Base-by-base conservation (phyloP, 2,113 vertebrate genomes). In the Solea solea region DNA sequence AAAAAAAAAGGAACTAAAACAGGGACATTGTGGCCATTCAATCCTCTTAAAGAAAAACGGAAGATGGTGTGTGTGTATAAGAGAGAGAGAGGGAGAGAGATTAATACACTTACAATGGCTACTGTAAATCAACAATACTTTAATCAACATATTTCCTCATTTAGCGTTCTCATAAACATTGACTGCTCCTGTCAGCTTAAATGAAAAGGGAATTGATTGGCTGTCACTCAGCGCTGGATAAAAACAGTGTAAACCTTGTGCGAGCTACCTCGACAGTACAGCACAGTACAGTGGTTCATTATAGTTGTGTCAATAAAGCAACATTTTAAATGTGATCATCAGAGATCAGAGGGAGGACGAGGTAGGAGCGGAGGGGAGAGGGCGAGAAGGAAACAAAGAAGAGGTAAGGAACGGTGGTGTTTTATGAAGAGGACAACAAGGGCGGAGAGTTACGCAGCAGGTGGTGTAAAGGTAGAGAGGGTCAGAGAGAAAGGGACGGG, bases 401-500 rank as follows among this genome's bases (percentile, higher is more conserved):
- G 53, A 46, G 9, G 56, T 5, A 64, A 51, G 25, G 11, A 48
- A 50, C 16, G 21, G 39, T 34, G 44, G 7, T 46, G 12, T 11
- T 46, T 46, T 3, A 46, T 46, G 15, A 27, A 7, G 13, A 44
- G 8, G 9, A n/a, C n/a, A n/a, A n/a, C n/a, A n/a, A n/a, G n/a
- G n/a, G n/a, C n/a, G n/a, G n/a, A n/a, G n/a, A n/a, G n/a, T n/a
- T n/a, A n/a, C n/a, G n/a, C 9, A 9, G 39, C 42, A 15, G 40
- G 68, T 16, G 7, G 11, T 9, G 4, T 16, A 49, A 25, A 41
- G 64, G 28, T 16, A 63, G 60, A 48, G 54, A 3, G 40, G 61
- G 59, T 78, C 67, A 75, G 21, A 51, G 39, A 58, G 73, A 83
- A 63, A 62, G 8, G 56, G 66, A 58, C 9, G 44, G 72, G 48